These are phyloP conservation scores for Takifugu flavidus DNA, from an alignment of 2,113 vertebrate species.

Conservation along the genomic window DNA sequence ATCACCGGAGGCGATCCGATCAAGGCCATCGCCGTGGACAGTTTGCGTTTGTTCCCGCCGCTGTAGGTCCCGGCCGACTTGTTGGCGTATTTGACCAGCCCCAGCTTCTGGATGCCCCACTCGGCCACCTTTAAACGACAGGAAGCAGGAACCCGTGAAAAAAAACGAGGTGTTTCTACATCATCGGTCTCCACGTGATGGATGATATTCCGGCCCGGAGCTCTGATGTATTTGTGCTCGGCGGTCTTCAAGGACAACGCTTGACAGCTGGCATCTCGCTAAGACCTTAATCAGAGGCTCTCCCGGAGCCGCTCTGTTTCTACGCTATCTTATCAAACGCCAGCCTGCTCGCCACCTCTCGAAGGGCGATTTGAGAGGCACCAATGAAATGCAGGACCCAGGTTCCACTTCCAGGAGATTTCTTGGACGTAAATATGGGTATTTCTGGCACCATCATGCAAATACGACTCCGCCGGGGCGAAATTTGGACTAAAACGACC, in stretches of 20 bases:
- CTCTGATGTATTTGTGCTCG: constrained; percentile 25
- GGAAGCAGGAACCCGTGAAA: constrained; percentile 20
- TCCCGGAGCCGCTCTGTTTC: constrained; percentile 18
- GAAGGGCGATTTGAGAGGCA: neutral
- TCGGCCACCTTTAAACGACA: constrained; percentile 83
- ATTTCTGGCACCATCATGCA: constrained; percentile 11
- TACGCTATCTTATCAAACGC: constrained; percentile 20
- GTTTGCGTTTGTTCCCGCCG: constrained; percentile 94
- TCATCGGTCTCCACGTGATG: constrained; percentile 15
- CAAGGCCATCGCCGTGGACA: constrained; percentile 94
- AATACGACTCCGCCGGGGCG: constrained; percentile 5
- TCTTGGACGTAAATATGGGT: neutral
- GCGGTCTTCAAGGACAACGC: constrained; percentile 37
- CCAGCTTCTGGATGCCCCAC: constrained; percentile 94
- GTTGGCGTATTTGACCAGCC: constrained; percentile 86
- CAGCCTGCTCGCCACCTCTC: neutral
- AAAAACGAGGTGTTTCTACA: constrained; percentile 8
- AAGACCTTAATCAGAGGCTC: constrained; percentile 38
- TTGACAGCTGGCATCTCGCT: constrained; percentile 42
- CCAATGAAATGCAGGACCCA: neutral
- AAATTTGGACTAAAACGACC: constrained; percentile 1
- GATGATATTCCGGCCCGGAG: constrained; percentile 27
- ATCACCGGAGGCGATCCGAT: constrained; percentile 92
- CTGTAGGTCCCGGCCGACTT: constrained; percentile 92
- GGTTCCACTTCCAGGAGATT: neutral